Evolutionary conservation across 2,113 vertebrate species (phyloP), one percentile per base, ranked within the genome.

Genomic region (Cryptotis parvus): DNA sequence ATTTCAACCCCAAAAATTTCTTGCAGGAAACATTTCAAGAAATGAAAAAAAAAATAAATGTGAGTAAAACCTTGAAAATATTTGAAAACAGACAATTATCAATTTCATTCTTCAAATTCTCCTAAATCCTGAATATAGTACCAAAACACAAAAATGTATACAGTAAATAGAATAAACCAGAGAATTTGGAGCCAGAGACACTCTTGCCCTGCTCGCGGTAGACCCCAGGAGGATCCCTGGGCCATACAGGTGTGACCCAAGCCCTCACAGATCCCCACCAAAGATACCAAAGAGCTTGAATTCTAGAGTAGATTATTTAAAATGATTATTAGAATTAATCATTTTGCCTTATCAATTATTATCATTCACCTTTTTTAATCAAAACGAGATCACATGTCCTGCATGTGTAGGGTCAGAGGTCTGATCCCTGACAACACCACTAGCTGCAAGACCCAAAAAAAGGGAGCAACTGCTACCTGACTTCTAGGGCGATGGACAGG

Each of bases 81-180:
- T 63, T 24, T 63, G 20, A 9, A 24, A 31, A 92, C n/a, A n/a
- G n/a, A 84, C 72, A 61, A 72, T 74, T 73, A 39, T 33, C 77
- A 88, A 77, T 29, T 77, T 78, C 89, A 73, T 55, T 78, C 49
- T 69, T n/a, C 41, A 70, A 78, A 52, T 82, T 55, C n/a, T 61
- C 61, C 37, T 82, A 72, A 89, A 77, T 79, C 84, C 45, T 84
- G 45, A 26, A 41, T 89, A 66, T 84, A 33, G 61, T 22, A 65
- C 35, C 73, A 84, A n/a, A n/a, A n/a, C 14, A 84, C 1, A 66
- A 84, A 79, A 89, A 78, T 29, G 37, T 31, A 52, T 63, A 20
- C 43, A 45, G 16, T 52, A 52, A 52, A 16, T 52, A 52, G 4
- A 7, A 49, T 49, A 49, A 52, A 52, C 16, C 49, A 52, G 49